Percentiles rank a stretch among this genome's conserved stretches.
Conservation (phyloP, 1,140 invertebrate genomes). For the Drosophila yakuba region DNA sequence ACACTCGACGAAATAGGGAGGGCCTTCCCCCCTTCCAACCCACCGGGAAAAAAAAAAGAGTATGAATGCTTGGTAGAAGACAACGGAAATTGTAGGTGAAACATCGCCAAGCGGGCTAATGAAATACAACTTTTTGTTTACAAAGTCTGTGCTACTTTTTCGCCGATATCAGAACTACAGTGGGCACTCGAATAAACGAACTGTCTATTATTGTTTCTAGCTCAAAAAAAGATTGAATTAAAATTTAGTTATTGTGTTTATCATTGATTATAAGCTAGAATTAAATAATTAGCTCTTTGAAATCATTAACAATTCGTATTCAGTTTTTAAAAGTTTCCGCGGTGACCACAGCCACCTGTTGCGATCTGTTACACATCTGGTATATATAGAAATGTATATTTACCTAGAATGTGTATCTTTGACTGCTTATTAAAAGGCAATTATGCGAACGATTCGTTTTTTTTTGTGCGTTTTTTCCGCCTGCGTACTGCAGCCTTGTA, state of each 20-base stretch:
- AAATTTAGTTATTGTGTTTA: too few relatives aligned
- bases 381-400: slow-evolving; percentile 8
- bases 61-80: not conserved
- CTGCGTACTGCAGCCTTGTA: too few relatives aligned
- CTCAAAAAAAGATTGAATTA: too few relatives aligned
- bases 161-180: not conserved
- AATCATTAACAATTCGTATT: not conserved
- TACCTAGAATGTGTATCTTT: not conserved
- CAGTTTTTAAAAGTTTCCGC: not conserved
- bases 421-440: slow-evolving; percentile 70
- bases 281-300: too few relatives aligned
- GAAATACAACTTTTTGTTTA: slow-evolving; percentile 58
- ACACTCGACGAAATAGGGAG: not conserved
- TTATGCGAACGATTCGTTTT: slow-evolving; percentile 61
- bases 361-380: not conserved
- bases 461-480: too few relatives aligned
- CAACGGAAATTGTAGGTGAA: slow-evolving; percentile 2
- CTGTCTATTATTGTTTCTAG: not conserved
- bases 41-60: too few relatives aligned
- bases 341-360: not conserved
- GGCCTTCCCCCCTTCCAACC: not conserved
- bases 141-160: slow-evolving; percentile 43
- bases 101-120: slow-evolving; percentile 17
- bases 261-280: too few relatives aligned
- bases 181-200: not conserved